Evolutionary conservation across 2,888 invertebrate species (phyloP).

Genomic region (Spialia ferax): DNA sequence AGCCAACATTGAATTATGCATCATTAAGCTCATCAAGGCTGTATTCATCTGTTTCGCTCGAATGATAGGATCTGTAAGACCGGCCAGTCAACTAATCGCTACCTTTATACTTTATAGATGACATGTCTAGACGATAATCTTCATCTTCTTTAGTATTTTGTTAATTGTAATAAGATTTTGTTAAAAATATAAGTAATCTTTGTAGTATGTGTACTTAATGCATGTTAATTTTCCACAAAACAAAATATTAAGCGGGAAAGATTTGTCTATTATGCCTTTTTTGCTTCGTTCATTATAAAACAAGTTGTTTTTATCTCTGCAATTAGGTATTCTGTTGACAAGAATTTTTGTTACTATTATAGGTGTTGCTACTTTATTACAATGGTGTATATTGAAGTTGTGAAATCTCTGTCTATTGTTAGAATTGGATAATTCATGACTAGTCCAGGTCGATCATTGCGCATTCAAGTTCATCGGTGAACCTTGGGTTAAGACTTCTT

Average conservation of each 20-base stretch:
- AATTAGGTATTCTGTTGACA: too few relatives aligned
- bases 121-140: constrained; percentile 6
- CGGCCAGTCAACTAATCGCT: not conserved
- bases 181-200: not conserved
- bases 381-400: too few relatives aligned
- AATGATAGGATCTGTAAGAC: constrained; percentile 14
- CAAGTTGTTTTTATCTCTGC: too few relatives aligned
- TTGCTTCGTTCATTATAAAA: not conserved
- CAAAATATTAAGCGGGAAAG: not conserved
- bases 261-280: not conserved
- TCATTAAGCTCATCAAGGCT: constrained; percentile 12
- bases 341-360: too few relatives aligned
- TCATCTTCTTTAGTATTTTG: not conserved
- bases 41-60: not conserved
- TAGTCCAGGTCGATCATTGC: too few relatives aligned
- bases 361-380: too few relatives aligned
- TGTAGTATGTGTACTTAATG: not conserved
- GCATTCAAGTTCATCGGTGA: too few relatives aligned
- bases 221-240: not conserved
- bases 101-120: constrained; percentile 17
- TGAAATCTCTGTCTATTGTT: too few relatives aligned
- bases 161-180: not conserved
- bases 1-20: constrained; percentile 1
- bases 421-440: too few relatives aligned
- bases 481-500: too few relatives aligned